A percentile compares a stretch with the other conserved stretches of the same genome.
Conservation (phyloP, 2,113 vertebrate genomes). For the Piliocolobus tephrosceles region DNA sequence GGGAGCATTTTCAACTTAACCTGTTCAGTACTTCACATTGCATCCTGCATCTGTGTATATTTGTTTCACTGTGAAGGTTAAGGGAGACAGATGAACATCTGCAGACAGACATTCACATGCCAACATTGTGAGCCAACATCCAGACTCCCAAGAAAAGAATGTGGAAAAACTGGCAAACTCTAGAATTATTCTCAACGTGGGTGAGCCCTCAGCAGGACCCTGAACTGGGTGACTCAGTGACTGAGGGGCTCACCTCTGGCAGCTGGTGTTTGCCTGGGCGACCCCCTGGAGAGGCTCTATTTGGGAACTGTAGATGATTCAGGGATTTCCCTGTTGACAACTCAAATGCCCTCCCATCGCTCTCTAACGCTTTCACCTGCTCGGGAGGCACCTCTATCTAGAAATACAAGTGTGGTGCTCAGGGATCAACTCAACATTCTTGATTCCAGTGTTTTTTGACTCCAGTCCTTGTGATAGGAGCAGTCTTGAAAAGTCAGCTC, state of each 20-base stretch:
- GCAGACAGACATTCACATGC: not conserved
- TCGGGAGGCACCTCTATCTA: not conserved
- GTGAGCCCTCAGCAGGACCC: not conserved
- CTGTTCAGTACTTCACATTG: not conserved
- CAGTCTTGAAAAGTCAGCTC: not conserved
- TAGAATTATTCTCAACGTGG: not conserved
- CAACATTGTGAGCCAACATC: not conserved
- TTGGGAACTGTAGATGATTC: not conserved
- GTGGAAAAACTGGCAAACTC: not conserved
- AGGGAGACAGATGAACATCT: not conserved
- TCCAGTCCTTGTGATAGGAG: not conserved
- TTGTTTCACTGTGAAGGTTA: conserved; percentile 14
- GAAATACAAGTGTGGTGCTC: not conserved
- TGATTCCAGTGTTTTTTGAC: not conserved
- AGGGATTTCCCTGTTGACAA: not conserved
- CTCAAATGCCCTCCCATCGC: not conserved
- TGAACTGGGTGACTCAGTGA: not conserved
- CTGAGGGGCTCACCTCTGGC: not conserved
- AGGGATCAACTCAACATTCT: not conserved
- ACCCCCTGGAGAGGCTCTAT: not conserved
- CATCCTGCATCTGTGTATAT: not conserved
- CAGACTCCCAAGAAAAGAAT: not conserved
- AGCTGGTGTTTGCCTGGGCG: not conserved
- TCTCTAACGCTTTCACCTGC: not conserved
- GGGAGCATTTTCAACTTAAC: not conserved